phyloP scores from a whole-genome alignment of 2,888 invertebrate genomes.

The Noctua fimbriata region DNA sequence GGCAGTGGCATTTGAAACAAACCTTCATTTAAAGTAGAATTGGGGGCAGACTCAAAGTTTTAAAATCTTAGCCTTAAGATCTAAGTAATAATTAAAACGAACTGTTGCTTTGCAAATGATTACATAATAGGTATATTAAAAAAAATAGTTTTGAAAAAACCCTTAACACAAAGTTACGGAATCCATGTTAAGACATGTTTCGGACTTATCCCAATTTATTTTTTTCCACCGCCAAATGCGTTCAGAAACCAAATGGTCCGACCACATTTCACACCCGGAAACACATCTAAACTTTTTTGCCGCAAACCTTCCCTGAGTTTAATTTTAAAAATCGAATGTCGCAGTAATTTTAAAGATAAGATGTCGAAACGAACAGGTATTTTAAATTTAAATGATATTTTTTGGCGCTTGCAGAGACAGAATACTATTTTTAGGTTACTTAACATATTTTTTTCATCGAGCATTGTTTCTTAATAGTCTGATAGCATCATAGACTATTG shows the following conservation, averaged over 20 bases:
- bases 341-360: constrained; percentile 33
- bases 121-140: not conserved
- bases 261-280: constrained; percentile 89
- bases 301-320: constrained; percentile 63
- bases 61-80: not conserved
- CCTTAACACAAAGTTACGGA: constrained; percentile 44
- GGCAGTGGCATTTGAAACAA: not conserved
- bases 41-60: not conserved
- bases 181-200: constrained; percentile 36
- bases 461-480: not conserved
- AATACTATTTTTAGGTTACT: constrained; percentile 4
- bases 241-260: constrained; percentile 82
- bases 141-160: not conserved
- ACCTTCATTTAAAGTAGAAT: not conserved
- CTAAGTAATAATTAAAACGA: not conserved
- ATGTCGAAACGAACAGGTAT: constrained; percentile 33
- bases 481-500: not conserved
- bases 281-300: constrained; percentile 83
- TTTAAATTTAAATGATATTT: constrained; percentile 15
- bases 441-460: not conserved
- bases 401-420: constrained; percentile 6
- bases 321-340: constrained; percentile 64
- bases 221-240: constrained; percentile 78
- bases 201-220: constrained; percentile 43
- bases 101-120: not conserved